Evolutionary conservation across 2,797 vertebrate species (phyloP), one percentile per base, ranked within the genome.

Genomic region (Heterohyrax brucei): DNA sequence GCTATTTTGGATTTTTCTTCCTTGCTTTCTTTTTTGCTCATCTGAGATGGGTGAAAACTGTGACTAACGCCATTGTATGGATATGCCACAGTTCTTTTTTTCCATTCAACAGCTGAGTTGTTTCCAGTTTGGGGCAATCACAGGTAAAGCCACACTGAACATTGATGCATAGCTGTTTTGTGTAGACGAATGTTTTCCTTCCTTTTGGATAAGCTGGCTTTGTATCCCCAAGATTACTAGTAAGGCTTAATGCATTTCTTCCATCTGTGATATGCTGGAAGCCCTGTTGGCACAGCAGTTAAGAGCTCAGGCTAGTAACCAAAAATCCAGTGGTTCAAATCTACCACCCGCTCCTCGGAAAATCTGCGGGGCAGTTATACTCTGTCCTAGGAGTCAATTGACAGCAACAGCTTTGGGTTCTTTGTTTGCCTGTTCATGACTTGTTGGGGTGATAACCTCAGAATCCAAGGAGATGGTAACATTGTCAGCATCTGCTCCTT

Each of bases 31-130:
- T 72, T 79, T 92, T 76, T 91, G 46, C 13, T 76, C 64, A n/a
- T 73, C 72, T 91, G 73, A 86, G 39, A 39, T 68, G 46, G 39
- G n/a, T 89, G 66, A 77, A 92, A 95, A 93, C 28, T 75, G 44
- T 80, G 39, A 78, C 76, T 87, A 83, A 87, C 30, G 95, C n/a
- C 70, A 33, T 72, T 72, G 5, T 72, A 39, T 72, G 70, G n/a
- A 19, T 39, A 39, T 70, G 39, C 70, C 70, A 72, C 7, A 72
- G 33, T 21, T 21, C 70, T 72, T 33, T 72, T 18, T 21, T 21
- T 30, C 33, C 33, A 72, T 19, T 39, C n/a, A 72, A 21, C 70
- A 33, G 4, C 39, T 66, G 62, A 24, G 16, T 39, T 86, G 12
- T 88, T 84, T 91, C 89, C 61, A 78, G 14, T 72, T 72, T 33